Base-by-base conservation (phyloP, 2,797 vertebrate genomes). In the Heterohyrax brucei region DNA sequence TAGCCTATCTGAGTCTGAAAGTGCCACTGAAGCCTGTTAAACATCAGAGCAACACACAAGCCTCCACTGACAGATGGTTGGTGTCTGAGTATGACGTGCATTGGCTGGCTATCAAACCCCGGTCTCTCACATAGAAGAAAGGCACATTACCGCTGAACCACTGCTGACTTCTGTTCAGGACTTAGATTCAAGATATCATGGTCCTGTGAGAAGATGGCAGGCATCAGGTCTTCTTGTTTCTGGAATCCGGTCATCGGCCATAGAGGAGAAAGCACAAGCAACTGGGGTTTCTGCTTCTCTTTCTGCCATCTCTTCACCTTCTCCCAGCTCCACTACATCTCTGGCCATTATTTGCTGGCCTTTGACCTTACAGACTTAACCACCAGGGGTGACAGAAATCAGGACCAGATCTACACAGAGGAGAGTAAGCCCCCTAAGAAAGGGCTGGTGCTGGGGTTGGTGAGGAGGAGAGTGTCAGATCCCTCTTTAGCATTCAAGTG, bases 361-460 rank as follows among this genome's bases (percentile, higher is more conserved):
- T 77, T 39, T 33, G 92, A 24, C 73, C 85, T 82, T 44, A 7
- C 44, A 56, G 33, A 39, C 0, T 3, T 10, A 30, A 24, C 30
- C 30, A 12, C 1, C 5, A 12, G 44, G 53, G 18, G 30, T 33
- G 68, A 39, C 18, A 46, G 77, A 61, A 61, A 53, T 26, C 10
- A 30, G 21, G 22, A 70, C 22, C 84, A 78, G 50, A 78, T 80
- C 62, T 26, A 21, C 14, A 28, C 7, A n/a, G 1, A 1, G 30
- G 28, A 0, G 28, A 1, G 50, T 4, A 0, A 6, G 2, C 1
- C 28, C 77, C 16, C 85, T 3, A 0, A 53, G 87, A 50, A 64
- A 56, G 82, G 4, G 22, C n/a, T 24, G 13, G 24, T 24, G 22
- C 66, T 48, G 33, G 16, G 22, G 5, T 22, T 6, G 1, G 3